These are phyloP conservation scores for Phoenicopterus ruber DNA, from an alignment of 2,113 vertebrate species.

Conservation along the genomic window DNA sequence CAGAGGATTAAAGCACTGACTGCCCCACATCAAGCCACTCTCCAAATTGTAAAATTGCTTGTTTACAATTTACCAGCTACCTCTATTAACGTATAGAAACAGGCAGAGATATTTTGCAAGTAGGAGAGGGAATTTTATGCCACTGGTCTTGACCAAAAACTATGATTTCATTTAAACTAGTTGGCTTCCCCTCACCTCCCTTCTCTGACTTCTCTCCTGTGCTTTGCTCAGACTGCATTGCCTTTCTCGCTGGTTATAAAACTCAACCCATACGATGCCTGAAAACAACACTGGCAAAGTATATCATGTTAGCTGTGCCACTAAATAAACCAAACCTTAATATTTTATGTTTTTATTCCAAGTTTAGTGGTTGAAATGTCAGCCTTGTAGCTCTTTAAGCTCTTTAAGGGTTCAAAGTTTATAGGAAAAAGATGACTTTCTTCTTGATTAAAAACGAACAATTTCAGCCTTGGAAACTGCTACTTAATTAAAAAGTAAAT, in stretches of 20 bases:
- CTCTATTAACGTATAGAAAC: neutral
- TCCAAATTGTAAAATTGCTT: conserved; percentile 8
- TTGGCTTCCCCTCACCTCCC: neutral
- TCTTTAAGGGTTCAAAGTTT: conserved; percentile 22
- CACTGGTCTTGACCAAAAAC: neutral
- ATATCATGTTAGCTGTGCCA: neutral
- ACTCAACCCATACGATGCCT: neutral
- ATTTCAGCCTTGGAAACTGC: conserved; percentile 31
- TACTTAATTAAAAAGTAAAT: conserved; percentile 63
- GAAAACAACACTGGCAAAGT: neutral
- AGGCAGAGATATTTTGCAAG: neutral
- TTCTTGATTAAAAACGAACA: conserved; percentile 58
- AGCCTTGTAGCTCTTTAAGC: conserved; percentile 34
- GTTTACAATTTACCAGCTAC: neutral
- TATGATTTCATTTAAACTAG: conserved; percentile 25
- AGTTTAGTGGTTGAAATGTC: conserved; percentile 38
- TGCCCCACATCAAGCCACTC: neutral
- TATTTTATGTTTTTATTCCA: conserved; percentile 15
- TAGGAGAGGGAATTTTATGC: neutral
- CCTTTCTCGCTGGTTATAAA: neutral
- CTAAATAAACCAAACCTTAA: conserved; percentile 3
- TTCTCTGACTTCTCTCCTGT: neutral
- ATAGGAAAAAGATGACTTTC: conserved; percentile 12
- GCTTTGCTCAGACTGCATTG: neutral
- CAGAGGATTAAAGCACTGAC: neutral